Evolutionary conservation across 1,140 invertebrate species (phyloP), one percentile per base, ranked within the genome.

Genomic region (Megalonaias nervosa): DNA sequence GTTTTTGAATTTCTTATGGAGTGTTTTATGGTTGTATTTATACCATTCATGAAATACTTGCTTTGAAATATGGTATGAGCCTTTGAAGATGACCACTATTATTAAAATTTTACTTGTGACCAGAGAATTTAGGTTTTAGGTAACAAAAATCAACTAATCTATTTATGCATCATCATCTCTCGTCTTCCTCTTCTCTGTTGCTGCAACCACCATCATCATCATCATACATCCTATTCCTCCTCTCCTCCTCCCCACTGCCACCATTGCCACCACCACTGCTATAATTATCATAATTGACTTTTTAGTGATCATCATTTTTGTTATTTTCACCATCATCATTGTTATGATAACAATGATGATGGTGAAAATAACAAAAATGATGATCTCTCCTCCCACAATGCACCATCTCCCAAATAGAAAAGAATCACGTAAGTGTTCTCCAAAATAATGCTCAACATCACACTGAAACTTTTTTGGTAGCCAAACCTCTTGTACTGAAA

Each of bases 271-370:
- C 23, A 38, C 59, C 59, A 38, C 26, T 38, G n/a, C 48, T 1
- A 38, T 64, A 19, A 38, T 64, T 59, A 61, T 48, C 73, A 31
- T 23, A 21, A 67, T 67, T 21, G 26, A 56, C 64, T 19, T 67
- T 48, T 21, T 58, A 2, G 19, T 67, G 62, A 26, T 62, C 57
- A 67, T 75, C 59, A 58, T 59, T 60, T 57, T 75, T 57, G 23
- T n/a, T 1, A 55, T 62, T 19, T n/a, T 6, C 38, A 48, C 38
- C 38, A 48, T 48, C 48, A 12, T 62, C 64, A 55, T 21, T 62
- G 15, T 19, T 21, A 21, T 48, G n/a, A n/a, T n/a, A n/a, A n/a
- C n/a, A n/a, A n/a, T n/a, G n/a, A n/a, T n/a, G n/a, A n/a, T n/a
- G n/a, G n/a, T n/a, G n/a, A n/a, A n/a, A n/a, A n/a, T n/a, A n/a